A percentile compares a stretch with the other conserved stretches of the same genome.
These are phyloP conservation scores for Sylvia borin DNA, from an alignment of 2,797 vertebrate genomes.

Conservation along the genomic window DNA sequence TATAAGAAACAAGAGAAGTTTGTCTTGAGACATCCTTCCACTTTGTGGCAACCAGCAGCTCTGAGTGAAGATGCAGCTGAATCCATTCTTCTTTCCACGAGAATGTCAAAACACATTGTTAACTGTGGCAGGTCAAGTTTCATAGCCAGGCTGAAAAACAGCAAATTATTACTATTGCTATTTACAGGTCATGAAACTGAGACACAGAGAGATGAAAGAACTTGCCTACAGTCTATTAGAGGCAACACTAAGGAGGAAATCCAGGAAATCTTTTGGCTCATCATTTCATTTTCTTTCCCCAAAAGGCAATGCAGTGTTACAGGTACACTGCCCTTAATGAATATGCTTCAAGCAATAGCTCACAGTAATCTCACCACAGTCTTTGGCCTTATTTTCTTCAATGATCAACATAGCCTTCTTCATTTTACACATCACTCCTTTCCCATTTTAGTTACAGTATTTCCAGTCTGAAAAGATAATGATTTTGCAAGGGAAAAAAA, in stretches of 20 bases:
- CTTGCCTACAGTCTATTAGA: constrained; percentile 12
- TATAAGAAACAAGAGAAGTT: neutral
- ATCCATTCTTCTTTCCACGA: neutral
- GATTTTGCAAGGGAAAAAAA: neutral
- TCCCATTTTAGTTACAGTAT: neutral
- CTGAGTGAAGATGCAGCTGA: neutral
- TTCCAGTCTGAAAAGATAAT: neutral
- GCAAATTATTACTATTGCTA: constrained; percentile 8
- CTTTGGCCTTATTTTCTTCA: constrained; percentile 4
- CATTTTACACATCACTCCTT: neutral
- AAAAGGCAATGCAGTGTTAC: neutral
- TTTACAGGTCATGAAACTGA: constrained; percentile 31
- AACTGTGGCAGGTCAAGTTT: constrained; percentile 35
- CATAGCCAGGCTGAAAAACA: neutral
- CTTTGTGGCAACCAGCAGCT: neutral
- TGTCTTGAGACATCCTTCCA: neutral
- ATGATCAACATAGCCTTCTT: neutral
- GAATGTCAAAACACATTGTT: constrained; percentile 29
- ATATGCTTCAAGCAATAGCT: neutral
- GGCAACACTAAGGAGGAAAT: neutral
- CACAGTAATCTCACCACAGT: neutral
- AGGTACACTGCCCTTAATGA: neutral
- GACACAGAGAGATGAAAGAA: neutral
- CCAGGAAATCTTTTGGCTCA: neutral
- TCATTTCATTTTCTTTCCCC: neutral